Base-by-base conservation (phyloP, 2,797 vertebrate genomes). In the Picus viridis region DNA sequence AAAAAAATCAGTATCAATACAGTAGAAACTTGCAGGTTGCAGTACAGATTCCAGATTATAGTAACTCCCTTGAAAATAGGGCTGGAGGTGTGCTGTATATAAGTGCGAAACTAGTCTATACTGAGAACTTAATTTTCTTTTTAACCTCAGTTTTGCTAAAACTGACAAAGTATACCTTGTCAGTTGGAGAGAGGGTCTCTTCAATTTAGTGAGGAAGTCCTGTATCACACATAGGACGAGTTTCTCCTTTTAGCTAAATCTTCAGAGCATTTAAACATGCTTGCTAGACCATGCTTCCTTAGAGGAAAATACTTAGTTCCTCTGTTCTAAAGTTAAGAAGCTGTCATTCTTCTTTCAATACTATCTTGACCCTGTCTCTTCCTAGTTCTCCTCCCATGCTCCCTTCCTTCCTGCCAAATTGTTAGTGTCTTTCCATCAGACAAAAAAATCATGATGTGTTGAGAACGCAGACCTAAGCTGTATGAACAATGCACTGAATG, bases 231-330 rank as follows among this genome's bases (percentile, higher is more conserved):
- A 7, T 69, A 88, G 59, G 34, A 78, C 10, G 22, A 49, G 32
- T 86, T 88, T 59, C 14, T 94, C 69, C 22, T 90, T 94, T 69
- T 65, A 68, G 41, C 65, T 89, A 39, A 80, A 43, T 39, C 62
- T 80, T 77, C 19, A 75, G 81, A 76, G 65, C 19, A 23, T 34
- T 24, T 81, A 87, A 80, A 85, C 10, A 9, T 10, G 63, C n/a
- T 73, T 93, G 41, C 62, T 89, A 89, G 69, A 78, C 65, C 36
- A 24, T 30, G 78, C 73, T 92, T 94, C 84, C 86, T 87, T 83
- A 80, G 59, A 93, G 86, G 79, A 93, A 95, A 89, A 57, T 95
- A 56, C 41, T 26, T 85, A 64, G 84, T 93, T 95, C 80, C 83
- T 94, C 93, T 86, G 17, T 92, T 74, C 62, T 87, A 57, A 80